Evolutionary conservation across 2,888 invertebrate species (phyloP).

Genomic region (Nudaria mundana): DNA sequence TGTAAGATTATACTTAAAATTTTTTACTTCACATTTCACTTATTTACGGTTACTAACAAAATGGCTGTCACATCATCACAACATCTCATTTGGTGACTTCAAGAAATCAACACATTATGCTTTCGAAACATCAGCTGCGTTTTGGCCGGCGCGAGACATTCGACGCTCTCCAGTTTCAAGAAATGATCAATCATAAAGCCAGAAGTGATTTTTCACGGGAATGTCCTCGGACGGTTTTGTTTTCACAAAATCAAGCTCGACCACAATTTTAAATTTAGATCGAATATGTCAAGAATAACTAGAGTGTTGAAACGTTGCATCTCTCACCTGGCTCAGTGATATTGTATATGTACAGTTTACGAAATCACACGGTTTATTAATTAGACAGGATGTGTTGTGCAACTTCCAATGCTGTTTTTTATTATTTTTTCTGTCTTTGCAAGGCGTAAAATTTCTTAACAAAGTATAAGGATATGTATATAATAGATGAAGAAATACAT

Average conservation of each 20-base stretch:
- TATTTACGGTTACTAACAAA: constrained; percentile 34
- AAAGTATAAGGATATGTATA: too few species aligned
- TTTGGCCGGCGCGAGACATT: constrained; percentile 23
- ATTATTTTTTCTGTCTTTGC: too few species aligned
- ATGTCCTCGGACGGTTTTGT: constrained; percentile 59
- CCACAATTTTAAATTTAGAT: constrained; percentile 61
- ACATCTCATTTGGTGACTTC: constrained; percentile 57
- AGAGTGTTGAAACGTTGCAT: constrained; percentile 56
- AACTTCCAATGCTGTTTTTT: too few species aligned
- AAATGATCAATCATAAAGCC: constrained; percentile 78
- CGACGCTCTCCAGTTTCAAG: constrained; percentile 58
- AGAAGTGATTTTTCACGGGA: constrained; percentile 74
- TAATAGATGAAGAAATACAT: too few species aligned
- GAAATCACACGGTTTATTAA: constrained; percentile 33
- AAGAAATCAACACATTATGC: constrained; percentile 71
- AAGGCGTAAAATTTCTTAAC: too few species aligned
- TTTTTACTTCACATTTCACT: constrained; percentile 12
- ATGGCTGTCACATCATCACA: constrained; percentile 45
- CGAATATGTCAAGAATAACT: constrained; percentile 56
- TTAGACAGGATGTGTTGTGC: constrained; percentile 26
- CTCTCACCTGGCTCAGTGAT: constrained; percentile 60
- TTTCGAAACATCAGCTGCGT: constrained; percentile 47
- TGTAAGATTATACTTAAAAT: not conserved
- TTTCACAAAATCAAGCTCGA: constrained; percentile 64
- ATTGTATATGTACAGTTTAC: constrained; percentile 40